Base-by-base conservation (phyloP, 2,113 vertebrate genomes). In the Sigmodon hispidus region DNA sequence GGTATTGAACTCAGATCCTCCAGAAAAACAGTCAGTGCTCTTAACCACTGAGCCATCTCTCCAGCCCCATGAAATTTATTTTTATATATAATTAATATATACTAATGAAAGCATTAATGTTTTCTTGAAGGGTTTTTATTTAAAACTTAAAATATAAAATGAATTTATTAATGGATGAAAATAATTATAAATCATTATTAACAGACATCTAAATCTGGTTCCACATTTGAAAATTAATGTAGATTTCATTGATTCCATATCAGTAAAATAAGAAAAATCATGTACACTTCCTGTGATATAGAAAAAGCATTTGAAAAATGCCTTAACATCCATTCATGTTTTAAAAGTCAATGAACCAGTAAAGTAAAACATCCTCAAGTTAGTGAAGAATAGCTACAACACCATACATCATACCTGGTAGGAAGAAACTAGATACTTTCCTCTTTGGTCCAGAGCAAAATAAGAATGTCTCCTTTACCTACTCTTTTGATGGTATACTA, bases 111-210 rank as follows among this genome's bases (percentile, higher is more conserved):
- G 6, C 29, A 52, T 79, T 80, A 80, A 55, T 40, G 5, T 61
- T 83, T 26, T 43, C 40, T 59, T 87, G 22, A 83, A 91, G 86
- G 59, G n/a, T 72, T 89, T 77, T 70, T 19, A 70, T 52, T 52
- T n/a, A 65, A 88, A 88, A 77, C 67, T 90, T 9, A 89, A 89
- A 90, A 75, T 70, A 92, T 55, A 5, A 93, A 91, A 94, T 96
- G 0, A 31, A 87, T 79, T 63, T 24, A 88, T 40, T 61, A 84
- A 61, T 63, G 36, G 61, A 59, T 86, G 21, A 81, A 94, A 72
- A 69, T 19, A 92, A 76, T 90, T 94, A 61, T 10, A 16, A 65
- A 84, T 69, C 31, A 55, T 85, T 24, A 67, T 69, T 73, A 94
- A 63, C 24, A 72, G n/a, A 19, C 55, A 57, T 84, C n/a, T 52